These are phyloP conservation scores for Gambelia wislizenii DNA, from an alignment of 2,797 vertebrate genomes.

Conservation along the genomic window DNA sequence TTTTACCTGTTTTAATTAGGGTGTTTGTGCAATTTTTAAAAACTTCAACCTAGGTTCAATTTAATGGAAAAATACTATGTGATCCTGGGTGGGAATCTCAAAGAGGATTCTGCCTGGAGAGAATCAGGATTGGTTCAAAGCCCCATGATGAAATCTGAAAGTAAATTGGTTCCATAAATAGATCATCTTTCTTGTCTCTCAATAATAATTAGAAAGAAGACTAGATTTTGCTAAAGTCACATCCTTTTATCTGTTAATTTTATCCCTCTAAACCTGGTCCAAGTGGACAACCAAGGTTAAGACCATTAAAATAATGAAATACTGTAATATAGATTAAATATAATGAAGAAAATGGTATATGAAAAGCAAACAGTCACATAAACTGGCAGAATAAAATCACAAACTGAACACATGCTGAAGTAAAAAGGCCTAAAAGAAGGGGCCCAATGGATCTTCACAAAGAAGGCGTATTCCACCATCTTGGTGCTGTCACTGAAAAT, in stretches of 20 bases:
- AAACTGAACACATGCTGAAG: not conserved
- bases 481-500: not conserved
- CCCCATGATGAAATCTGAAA: not conserved
- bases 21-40: too few relatives aligned
- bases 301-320: not conserved
- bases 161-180: not conserved
- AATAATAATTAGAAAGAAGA: not conserved
- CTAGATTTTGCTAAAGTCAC: not conserved
- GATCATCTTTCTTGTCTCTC: not conserved
- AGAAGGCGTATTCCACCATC: not conserved
- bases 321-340: too few relatives aligned
- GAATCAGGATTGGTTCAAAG: not conserved
- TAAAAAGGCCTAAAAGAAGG: not conserved
- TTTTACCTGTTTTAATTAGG: too few relatives aligned
- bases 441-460: not conserved
- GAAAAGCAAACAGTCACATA: too few relatives aligned
- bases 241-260: not conserved
- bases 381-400: not conserved
- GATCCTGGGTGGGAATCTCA: not conserved
- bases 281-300: not conserved
- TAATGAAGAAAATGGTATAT: too few relatives aligned
- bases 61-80: not conserved
- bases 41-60: too few relatives aligned
- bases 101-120: not conserved
- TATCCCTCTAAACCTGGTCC: not conserved